Evolutionary conservation across 2,888 invertebrate genomes (phyloP).

Genomic region (Leptinotarsa haldemani): DNA sequence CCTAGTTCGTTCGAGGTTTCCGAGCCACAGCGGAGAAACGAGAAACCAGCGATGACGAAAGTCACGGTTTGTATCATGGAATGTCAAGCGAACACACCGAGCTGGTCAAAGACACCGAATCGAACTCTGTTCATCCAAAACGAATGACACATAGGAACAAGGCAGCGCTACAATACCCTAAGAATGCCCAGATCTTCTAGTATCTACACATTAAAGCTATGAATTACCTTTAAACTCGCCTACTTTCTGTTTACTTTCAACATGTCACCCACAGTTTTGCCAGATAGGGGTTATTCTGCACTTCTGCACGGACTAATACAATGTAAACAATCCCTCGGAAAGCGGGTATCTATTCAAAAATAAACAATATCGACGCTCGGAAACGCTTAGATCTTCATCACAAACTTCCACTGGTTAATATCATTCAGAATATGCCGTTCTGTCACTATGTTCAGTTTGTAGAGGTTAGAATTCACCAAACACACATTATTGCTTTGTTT

Average conservation of each 20-base stretch:
- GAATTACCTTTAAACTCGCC: slow-evolving; percentile 49
- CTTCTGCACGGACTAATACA: slow-evolving; percentile 44
- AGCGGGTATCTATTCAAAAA: slow-evolving; percentile 15
- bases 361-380: slow-evolving; percentile 16
- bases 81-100: slow-evolving; percentile 42
- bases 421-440: slow-evolving; percentile 39
- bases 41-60: slow-evolving; percentile 46
- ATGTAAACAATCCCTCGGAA: slow-evolving; percentile 35
- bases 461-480: slow-evolving; percentile 53
- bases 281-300: slow-evolving; percentile 45
- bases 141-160: slow-evolving; percentile 38
- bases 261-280: slow-evolving; percentile 45
- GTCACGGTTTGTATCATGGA: slow-evolving; percentile 48
- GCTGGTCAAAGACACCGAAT: slow-evolving; percentile 38
- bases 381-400: slow-evolving; percentile 25
- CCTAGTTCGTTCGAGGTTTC: slow-evolving; percentile 31
- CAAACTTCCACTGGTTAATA: slow-evolving; percentile 25
- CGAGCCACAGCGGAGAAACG: slow-evolving; percentile 37
- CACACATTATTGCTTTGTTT: slow-evolving; percentile 40
- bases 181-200: slow-evolving; percentile 22
- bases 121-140: slow-evolving; percentile 27
- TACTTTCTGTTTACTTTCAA: slow-evolving; percentile 48
- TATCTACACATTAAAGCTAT: slow-evolving; percentile 24
- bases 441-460: slow-evolving; percentile 49
- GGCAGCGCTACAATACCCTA: slow-evolving; percentile 6